Conservation (phyloP, 2,113 vertebrate species). For the Meleagris gallopavo region DNA sequence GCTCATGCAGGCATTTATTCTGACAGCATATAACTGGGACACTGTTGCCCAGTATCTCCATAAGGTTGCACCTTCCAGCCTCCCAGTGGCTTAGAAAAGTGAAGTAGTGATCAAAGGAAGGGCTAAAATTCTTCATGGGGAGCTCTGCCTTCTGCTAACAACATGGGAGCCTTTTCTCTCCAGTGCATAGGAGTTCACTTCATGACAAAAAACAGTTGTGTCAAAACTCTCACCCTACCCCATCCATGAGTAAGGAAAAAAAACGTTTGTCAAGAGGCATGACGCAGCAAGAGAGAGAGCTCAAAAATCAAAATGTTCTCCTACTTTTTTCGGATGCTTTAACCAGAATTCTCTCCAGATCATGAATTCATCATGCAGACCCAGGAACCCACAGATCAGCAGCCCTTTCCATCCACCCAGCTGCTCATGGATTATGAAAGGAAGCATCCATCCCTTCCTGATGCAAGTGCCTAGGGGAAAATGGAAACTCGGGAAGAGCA, state of each 20-base stretch:
- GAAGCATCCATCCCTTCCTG: neutral
- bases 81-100: neutral
- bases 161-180: neutral
- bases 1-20: neutral
- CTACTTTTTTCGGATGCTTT: neutral
- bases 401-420: neutral
- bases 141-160: neutral
- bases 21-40: neutral
- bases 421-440: neutral
- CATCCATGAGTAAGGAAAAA: neutral
- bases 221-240: neutral
- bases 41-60: neutral
- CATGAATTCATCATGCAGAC: neutral
- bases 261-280: neutral
- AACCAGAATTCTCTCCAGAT: neutral
- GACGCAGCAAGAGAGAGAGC: neutral
- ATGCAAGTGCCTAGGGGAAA: accelerated
- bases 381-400: neutral
- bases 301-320: neutral
- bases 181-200: neutral
- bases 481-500: neutral
- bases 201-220: neutral
- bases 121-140: neutral
- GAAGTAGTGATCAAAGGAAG: neutral
- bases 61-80: neutral